phyloP scores from a whole-genome alignment of 2,797 vertebrate species.

The Anguilla marmorata region DNA sequence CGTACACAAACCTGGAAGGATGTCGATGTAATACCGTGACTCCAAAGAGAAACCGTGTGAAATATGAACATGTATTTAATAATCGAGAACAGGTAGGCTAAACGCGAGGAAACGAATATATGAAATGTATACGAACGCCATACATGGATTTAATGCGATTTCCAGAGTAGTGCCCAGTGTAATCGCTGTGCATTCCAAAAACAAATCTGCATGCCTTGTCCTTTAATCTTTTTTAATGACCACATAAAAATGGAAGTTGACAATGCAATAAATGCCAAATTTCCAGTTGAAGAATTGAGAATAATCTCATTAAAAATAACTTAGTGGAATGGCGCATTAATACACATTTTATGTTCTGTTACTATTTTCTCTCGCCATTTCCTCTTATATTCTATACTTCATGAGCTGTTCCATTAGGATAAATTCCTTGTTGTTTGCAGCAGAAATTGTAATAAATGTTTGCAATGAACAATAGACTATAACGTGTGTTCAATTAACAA shows the following conservation, averaged over 20 bases:
- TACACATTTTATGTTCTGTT: slow-evolving; percentile 58
- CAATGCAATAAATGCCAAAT: slow-evolving; percentile 67
- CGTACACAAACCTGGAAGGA: background rate
- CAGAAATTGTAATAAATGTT: slow-evolving; percentile 80
- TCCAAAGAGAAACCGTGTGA: slow-evolving; percentile 22
- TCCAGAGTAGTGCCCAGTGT: slow-evolving; percentile 53
- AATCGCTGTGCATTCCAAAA: slow-evolving; percentile 67
- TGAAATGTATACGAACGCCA: slow-evolving; percentile 67
- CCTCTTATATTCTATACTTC: slow-evolving; percentile 49
- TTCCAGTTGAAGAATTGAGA: slow-evolving; percentile 46
- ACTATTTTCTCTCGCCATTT: slow-evolving; percentile 65
- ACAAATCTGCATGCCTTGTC: slow-evolving; percentile 78
- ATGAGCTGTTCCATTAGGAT: slow-evolving; percentile 63
- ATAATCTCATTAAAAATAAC: slow-evolving; percentile 48
- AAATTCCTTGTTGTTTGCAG: slow-evolving; percentile 72
- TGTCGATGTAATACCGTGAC: background rate
- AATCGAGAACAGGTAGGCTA: slow-evolving; percentile 45
- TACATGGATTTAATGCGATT: slow-evolving; percentile 66
- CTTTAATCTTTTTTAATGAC: slow-evolving; percentile 60
- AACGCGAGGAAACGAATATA: slow-evolving; percentile 54
- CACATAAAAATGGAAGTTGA: slow-evolving; percentile 55
- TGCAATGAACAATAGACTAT: slow-evolving; percentile 72
- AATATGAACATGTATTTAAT: slow-evolving; percentile 46
- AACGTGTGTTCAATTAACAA: slow-evolving; percentile 47
- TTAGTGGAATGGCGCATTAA: slow-evolving; percentile 59